A percentile compares a stretch with the other conserved stretches of the same genome.
These are phyloP conservation scores for Hylomyscus alleni DNA, from an alignment of 2,797 vertebrate genomes.

Conservation along the genomic window DNA sequence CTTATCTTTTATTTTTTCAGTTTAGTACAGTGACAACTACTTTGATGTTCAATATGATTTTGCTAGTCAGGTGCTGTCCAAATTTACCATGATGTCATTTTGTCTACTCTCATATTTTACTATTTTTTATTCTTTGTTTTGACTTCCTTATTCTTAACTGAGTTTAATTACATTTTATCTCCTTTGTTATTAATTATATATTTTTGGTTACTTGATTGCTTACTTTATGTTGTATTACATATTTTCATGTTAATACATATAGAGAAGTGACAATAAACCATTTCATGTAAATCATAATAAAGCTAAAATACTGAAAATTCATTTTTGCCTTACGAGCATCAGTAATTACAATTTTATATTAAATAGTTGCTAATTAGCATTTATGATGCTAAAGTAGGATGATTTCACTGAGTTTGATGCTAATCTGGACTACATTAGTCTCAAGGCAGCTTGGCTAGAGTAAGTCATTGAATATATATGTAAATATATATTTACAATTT, in stretches of 20 bases:
- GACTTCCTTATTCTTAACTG: background rate
- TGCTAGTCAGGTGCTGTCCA: background rate
- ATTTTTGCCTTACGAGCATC: background rate
- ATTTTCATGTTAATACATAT: background rate
- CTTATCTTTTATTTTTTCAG: background rate
- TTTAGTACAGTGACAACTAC: conserved; percentile 9
- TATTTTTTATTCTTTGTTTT: background rate
- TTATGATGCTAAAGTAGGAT: background rate
- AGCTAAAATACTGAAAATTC: background rate
- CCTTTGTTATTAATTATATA: background rate
- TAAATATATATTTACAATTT: no score
- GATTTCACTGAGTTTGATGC: background rate
- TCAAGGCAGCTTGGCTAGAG: background rate
- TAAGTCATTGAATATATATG: background rate
- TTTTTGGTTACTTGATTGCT: background rate
- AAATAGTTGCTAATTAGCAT: background rate
- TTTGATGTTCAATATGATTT: background rate
- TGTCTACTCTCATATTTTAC: background rate
- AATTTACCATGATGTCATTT: background rate
- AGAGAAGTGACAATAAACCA: background rate
- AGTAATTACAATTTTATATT: background rate
- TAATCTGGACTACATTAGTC: background rate
- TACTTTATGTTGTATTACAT: background rate
- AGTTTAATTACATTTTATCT: background rate
- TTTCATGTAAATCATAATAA: background rate